Conservation (phyloP, 2,888 invertebrate genomes). For the Ophioninae sp. region DNA sequence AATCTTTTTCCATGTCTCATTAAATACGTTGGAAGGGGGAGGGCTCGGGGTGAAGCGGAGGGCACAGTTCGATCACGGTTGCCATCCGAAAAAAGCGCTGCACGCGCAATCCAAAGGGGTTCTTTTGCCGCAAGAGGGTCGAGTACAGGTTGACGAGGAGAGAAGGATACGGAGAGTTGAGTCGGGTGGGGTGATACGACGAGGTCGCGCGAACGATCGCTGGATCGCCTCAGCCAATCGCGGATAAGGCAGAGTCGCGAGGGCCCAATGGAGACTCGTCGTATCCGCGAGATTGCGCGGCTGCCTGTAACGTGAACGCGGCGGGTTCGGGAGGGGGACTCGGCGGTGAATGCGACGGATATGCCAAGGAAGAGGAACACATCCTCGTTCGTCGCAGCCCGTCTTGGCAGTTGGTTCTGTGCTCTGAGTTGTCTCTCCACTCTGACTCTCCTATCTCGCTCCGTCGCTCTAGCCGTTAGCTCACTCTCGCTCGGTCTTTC, state of each 20-base stretch:
- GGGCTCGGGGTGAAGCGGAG: slow-evolving; percentile 5
- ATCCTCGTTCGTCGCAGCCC: slow-evolving; percentile 79
- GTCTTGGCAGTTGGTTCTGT: slow-evolving; percentile 76
- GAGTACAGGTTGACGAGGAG: slow-evolving; percentile 51
- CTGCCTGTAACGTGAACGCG: slow-evolving; percentile 68
- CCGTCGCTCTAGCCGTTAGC: slow-evolving; percentile 4
- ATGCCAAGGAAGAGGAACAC: slow-evolving; percentile 73
- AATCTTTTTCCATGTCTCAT: slow-evolving; percentile 41
- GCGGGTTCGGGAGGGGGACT: slow-evolving; percentile 55
- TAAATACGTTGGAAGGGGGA: neutral
- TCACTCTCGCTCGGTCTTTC: slow-evolving; percentile 22
- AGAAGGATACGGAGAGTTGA: slow-evolving; percentile 38
- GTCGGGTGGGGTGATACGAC: slow-evolving; percentile 52
- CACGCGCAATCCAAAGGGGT: slow-evolving; percentile 50
- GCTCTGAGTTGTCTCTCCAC: slow-evolving; percentile 64
- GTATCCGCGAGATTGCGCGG: slow-evolving; percentile 70
- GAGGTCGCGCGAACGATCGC: slow-evolving; percentile 60
- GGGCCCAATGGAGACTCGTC: slow-evolving; percentile 62
- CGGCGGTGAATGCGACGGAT: slow-evolving; percentile 73
- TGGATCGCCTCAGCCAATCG: slow-evolving; percentile 55
- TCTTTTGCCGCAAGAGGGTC: slow-evolving; percentile 54
- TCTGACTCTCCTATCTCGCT: slow-evolving; percentile 47
- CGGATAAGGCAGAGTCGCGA: slow-evolving; percentile 30
- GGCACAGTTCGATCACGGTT: slow-evolving; percentile 46
- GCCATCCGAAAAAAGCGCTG: slow-evolving; percentile 57